Evolutionary conservation across 2,113 vertebrate genomes (phyloP).

Genomic region (Caranx melampygus): DNA sequence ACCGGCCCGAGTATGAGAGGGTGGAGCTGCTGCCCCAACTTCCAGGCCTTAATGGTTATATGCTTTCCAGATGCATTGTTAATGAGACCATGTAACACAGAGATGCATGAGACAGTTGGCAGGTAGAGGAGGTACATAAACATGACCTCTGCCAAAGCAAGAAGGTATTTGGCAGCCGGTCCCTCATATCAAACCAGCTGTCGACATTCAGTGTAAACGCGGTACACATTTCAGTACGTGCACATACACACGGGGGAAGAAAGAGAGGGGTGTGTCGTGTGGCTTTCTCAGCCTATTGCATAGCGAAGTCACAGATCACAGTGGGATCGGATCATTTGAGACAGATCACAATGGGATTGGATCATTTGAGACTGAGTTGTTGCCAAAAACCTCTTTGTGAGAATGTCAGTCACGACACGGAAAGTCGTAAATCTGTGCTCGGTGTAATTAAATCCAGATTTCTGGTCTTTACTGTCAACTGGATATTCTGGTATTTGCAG

Average conservation of each 20-base stretch:
- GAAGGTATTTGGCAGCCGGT: background rate
- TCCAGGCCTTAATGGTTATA: conserved; percentile 57
- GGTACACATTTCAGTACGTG: background rate
- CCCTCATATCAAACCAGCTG: background rate
- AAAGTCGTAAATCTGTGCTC: conserved; percentile 19
- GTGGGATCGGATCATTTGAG: background rate
- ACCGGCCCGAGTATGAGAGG: conserved; percentile 18
- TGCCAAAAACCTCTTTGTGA: conserved; percentile 15
- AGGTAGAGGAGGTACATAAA: background rate
- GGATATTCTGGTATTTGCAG: background rate
- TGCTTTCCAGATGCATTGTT: conserved; percentile 68
- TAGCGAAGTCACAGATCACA: background rate
- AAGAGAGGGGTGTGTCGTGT: background rate
- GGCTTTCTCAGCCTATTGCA: background rate
- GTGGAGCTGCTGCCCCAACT: conserved; percentile 20
- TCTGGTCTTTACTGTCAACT: background rate
- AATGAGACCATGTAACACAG: conserved; percentile 48
- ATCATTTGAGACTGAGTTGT: conserved; percentile 6
- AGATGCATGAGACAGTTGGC: conserved; percentile 6
- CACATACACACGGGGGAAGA: background rate
- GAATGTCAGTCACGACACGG: background rate
- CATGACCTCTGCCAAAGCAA: conserved; percentile 2
- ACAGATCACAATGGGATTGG: background rate
- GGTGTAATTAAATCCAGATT: background rate
- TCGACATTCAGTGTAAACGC: background rate